Evolutionary conservation across 2,797 vertebrate species (phyloP).

Genomic region (Gymnocypris eckloni): DNA sequence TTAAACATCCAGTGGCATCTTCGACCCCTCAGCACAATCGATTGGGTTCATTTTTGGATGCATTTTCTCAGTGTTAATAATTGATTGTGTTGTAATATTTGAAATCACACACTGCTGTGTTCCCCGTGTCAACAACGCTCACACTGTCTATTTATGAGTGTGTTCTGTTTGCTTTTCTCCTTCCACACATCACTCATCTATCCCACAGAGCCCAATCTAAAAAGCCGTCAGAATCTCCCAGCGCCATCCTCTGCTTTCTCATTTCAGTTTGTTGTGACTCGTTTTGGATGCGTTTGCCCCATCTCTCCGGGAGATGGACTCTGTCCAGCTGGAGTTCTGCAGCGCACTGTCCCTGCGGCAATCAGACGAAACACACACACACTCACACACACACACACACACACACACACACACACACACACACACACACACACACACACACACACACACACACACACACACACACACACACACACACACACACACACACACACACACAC

Average conservation of each 20-base stretch:
- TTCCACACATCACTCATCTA: constrained; percentile 3
- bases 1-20: neutral
- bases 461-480: neutral
- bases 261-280: neutral
- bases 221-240: neutral
- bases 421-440: neutral
- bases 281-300: neutral
- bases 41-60: constrained; percentile 3
- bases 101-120: constrained; percentile 10
- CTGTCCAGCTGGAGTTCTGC: neutral
- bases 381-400: neutral
- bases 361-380: neutral
- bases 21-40: neutral
- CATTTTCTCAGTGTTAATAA: constrained; percentile 24
- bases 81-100: neutral
- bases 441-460: too few species aligned
- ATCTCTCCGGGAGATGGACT: constrained; percentile 19
- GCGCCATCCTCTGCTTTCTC: neutral
- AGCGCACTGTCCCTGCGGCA: neutral
- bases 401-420: too few species aligned
- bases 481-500: neutral
- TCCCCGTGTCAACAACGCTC: neutral
- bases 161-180: constrained; percentile 17
- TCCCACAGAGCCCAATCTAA: neutral
- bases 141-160: constrained; percentile 3